Evolutionary conservation across 2,797 vertebrate genomes (phyloP).

Genomic region (Sciurus carolinensis): DNA sequence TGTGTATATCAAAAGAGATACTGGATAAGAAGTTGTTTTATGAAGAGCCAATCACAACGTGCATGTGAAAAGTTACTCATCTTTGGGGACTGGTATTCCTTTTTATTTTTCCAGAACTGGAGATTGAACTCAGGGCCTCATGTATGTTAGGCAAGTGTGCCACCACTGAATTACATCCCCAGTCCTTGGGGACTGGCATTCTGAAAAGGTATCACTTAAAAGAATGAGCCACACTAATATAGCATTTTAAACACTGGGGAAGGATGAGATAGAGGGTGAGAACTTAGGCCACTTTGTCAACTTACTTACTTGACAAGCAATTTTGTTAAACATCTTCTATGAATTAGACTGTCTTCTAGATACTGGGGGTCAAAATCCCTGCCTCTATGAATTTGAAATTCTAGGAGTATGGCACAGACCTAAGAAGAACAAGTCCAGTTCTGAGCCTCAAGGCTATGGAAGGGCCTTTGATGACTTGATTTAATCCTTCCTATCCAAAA

Average conservation of each 20-base stretch:
- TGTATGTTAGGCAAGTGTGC: no score
- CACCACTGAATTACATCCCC: no score
- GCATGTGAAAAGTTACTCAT: constrained; percentile 48
- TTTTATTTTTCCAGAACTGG: no score
- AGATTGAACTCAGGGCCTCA: no score
- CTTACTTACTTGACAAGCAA: constrained; percentile 47
- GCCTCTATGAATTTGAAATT: background rate
- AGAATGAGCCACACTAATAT: background rate
- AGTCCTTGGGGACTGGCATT: background rate
- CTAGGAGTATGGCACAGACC: background rate
- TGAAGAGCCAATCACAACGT: background rate
- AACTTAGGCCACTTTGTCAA: background rate
- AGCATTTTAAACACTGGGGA: constrained; percentile 48
- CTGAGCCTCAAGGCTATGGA: background rate
- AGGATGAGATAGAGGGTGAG: background rate
- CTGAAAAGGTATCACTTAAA: constrained; percentile 62
- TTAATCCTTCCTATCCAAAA: constrained; percentile 43
- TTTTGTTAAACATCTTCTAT: constrained; percentile 33
- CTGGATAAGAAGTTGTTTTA: constrained; percentile 36
- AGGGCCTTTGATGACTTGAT: constrained; percentile 1
- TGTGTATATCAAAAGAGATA: constrained; percentile 20
- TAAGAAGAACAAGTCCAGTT: constrained; percentile 40
- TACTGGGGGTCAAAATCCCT: constrained; percentile 24
- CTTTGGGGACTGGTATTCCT: background rate
- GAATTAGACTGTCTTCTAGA: constrained; percentile 44